Conservation (phyloP, 2,113 vertebrate genomes). For the Apaloderma vittatum region DNA sequence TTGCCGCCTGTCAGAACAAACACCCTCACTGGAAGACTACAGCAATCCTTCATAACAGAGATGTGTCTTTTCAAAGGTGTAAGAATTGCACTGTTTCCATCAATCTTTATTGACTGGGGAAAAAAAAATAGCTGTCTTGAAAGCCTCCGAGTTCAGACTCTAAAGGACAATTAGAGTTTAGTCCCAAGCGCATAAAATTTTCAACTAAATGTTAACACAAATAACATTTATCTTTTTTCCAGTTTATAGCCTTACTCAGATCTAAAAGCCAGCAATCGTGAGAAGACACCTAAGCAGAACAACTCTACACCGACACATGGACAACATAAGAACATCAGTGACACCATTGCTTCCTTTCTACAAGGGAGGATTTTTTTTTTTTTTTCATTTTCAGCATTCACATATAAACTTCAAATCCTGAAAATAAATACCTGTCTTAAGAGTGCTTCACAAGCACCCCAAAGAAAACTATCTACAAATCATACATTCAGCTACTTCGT, state of each 20-base stretch:
- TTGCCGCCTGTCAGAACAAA: not conserved
- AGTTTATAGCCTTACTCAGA: not conserved
- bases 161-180: not conserved
- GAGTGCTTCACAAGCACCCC: not conserved
- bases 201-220: not conserved
- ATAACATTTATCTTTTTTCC: not conserved
- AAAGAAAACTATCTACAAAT: conserved; percentile 43
- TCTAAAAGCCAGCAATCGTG: not conserved
- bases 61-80: not conserved
- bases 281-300: not conserved
- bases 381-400: not conserved
- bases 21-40: not conserved
- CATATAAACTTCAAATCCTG: not conserved
- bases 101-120: not conserved
- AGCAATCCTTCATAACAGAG: not conserved
- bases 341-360: not conserved
- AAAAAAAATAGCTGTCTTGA: not conserved
- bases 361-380: not conserved
- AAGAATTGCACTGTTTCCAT: not conserved
- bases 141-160: not conserved
- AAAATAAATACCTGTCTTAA: conserved; percentile 21
- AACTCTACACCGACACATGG: not conserved
- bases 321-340: not conserved
- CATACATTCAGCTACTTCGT: not conserved
- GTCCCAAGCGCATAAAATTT: not conserved